Percentiles rank a stretch among this genome's conserved stretches.
Conservation (phyloP, 2,797 vertebrate species). For the Neosilurus hyrtlii region DNA sequence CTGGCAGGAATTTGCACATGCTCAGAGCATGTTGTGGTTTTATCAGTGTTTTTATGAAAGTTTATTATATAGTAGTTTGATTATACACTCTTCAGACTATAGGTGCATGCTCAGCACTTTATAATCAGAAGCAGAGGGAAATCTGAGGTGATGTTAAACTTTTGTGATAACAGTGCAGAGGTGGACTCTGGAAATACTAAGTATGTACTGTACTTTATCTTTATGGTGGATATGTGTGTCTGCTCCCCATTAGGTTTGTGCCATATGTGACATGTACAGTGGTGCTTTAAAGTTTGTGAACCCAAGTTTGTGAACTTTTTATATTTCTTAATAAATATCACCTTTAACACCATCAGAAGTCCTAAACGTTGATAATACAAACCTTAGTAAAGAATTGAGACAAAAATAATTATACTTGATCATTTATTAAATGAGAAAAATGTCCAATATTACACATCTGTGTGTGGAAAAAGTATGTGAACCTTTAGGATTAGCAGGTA, state of each 20-base stretch:
- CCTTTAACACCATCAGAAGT: too few species aligned
- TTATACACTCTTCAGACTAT: background rate
- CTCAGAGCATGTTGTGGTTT: background rate
- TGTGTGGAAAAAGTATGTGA: too few species aligned
- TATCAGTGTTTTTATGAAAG: conserved; percentile 22
- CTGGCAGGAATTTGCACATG: background rate
- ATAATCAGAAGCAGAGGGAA: conserved; percentile 12
- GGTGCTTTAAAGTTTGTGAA: too few species aligned
- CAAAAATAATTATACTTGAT: too few species aligned
- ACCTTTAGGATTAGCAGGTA: too few species aligned
- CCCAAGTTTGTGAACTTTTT: too few species aligned
- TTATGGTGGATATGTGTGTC: background rate
- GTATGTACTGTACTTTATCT: conserved; percentile 15
- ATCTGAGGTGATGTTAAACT: conserved; percentile 10
- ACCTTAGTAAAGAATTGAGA: too few species aligned
- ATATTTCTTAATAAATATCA: too few species aligned
- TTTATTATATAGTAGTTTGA: conserved; percentile 14
- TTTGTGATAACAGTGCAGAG: conserved; percentile 19
- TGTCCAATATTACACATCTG: too few species aligned
- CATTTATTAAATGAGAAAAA: too few species aligned
- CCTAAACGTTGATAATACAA: too few species aligned
- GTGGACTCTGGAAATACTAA: conserved; percentile 8
- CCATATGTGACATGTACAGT: background rate
- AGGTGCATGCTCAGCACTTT: conserved; percentile 20
- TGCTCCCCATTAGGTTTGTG: background rate